Conservation (phyloP, 2,113 vertebrate genomes). For the Ovis aries region DNA sequence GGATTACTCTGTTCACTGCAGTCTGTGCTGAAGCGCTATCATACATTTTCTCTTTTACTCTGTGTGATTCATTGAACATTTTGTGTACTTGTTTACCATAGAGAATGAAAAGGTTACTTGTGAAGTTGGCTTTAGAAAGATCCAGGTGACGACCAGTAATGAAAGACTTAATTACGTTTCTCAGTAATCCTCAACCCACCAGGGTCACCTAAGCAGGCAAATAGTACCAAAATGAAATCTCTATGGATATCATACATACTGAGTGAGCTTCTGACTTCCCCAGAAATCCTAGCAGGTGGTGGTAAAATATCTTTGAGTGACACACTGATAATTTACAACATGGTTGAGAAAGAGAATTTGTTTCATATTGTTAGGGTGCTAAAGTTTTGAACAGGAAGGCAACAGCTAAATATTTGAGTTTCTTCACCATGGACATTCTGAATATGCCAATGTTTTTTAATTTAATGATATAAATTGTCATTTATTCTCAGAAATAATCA, state of each 20-base stretch:
- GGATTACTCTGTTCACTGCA: neutral
- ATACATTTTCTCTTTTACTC: neutral
- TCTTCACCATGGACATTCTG: conserved; percentile 23
- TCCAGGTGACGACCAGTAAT: conserved; percentile 10
- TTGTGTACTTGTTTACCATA: conserved; percentile 19
- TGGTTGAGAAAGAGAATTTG: neutral
- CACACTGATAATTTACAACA: neutral
- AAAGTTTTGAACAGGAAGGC: neutral
- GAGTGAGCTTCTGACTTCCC: neutral
- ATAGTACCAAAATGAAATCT: conserved; percentile 10
- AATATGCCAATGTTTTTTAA: conserved; percentile 36
- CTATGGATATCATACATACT: neutral
- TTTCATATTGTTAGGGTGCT: neutral
- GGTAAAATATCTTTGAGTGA: neutral
- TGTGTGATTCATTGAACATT: neutral
- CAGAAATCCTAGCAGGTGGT: neutral
- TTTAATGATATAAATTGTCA: conserved; percentile 34
- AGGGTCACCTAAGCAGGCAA: neutral
- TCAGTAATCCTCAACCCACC: neutral
- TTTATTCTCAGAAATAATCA: conserved; percentile 34
- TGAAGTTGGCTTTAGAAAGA: conserved; percentile 44
- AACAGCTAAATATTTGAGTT: conserved; percentile 22
- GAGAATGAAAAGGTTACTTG: conserved; percentile 37
- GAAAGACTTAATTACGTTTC: conserved; percentile 41
- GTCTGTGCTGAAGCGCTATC: neutral